Evolutionary conservation across 2,797 vertebrate genomes (phyloP).

Genomic region (Sitta carolinensis): DNA sequence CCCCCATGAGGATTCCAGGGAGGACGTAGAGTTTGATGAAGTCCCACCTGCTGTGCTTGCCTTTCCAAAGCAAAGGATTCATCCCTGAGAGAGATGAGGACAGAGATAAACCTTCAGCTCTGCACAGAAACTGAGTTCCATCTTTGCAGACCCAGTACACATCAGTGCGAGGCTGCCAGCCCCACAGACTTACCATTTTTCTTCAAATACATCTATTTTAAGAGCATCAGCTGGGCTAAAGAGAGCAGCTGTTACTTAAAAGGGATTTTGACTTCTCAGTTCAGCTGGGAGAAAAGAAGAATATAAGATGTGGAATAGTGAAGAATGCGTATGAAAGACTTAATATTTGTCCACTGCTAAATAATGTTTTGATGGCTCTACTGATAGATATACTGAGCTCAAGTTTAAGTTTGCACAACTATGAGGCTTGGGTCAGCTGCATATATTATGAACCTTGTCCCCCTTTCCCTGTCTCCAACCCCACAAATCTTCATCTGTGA

Average conservation of each 20-base stretch:
- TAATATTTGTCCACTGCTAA: neutral
- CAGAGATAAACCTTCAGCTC: neutral
- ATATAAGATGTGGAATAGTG: neutral
- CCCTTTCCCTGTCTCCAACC: neutral
- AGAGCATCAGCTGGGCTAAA: neutral
- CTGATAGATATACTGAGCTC: neutral
- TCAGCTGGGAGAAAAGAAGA: neutral
- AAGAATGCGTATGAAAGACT: neutral
- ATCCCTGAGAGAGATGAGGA: neutral
- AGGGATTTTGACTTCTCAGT: neutral
- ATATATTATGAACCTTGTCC: neutral
- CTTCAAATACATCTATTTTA: neutral
- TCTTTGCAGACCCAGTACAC: neutral
- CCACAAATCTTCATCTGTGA: neutral
- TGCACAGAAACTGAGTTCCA: neutral
- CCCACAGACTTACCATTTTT: neutral
- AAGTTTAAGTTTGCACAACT: neutral
- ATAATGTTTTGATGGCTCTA: neutral
- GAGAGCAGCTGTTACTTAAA: neutral
- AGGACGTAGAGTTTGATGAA: neutral
- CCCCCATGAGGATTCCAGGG: neutral
- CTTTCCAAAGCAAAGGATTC: neutral
- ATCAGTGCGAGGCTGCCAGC: neutral
- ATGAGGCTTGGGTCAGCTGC: neutral
- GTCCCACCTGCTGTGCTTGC: neutral